phyloP scores from a whole-genome alignment of 2,113 vertebrate species.

The Thalassoma bifasciatum region DNA sequence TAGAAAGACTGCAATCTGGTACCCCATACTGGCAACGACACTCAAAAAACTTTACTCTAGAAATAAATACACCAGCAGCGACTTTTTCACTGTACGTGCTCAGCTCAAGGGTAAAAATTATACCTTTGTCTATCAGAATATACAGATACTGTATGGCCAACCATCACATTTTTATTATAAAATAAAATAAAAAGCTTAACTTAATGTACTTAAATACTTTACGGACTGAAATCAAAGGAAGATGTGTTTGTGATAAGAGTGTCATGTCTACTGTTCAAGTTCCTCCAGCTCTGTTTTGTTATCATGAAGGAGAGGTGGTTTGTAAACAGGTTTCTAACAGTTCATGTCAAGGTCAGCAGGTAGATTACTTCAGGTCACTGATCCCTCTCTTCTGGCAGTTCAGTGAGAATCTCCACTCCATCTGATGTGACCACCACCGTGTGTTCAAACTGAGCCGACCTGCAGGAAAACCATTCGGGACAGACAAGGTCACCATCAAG shows the following conservation, averaged over 20 bases:
- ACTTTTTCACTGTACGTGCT: not conserved
- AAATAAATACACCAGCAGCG: not conserved
- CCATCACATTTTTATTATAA: not conserved
- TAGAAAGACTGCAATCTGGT: not conserved
- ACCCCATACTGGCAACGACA: not conserved
- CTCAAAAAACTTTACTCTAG: not conserved
- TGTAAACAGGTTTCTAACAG: not conserved
- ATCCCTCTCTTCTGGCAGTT: constrained; percentile 84
- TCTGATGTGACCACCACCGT: constrained; percentile 89
- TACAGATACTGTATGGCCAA: not conserved
- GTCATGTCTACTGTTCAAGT: not conserved
- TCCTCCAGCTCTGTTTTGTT: not conserved
- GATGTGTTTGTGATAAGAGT: no score
- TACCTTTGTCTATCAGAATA: not conserved
- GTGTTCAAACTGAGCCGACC: constrained; percentile 97
- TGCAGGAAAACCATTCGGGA: constrained; percentile 74
- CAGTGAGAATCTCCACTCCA: constrained; percentile 92
- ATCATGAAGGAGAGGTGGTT: not conserved
- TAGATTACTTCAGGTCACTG: constrained; percentile 23
- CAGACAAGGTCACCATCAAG: no score
- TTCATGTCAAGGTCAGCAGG: not conserved
- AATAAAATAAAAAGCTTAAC: not conserved
- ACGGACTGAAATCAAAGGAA: not conserved
- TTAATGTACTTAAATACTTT: not conserved
- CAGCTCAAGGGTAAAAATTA: not conserved